Conservation (phyloP, 2,797 vertebrate species). For the Mormyrops attenuatus region DNA sequence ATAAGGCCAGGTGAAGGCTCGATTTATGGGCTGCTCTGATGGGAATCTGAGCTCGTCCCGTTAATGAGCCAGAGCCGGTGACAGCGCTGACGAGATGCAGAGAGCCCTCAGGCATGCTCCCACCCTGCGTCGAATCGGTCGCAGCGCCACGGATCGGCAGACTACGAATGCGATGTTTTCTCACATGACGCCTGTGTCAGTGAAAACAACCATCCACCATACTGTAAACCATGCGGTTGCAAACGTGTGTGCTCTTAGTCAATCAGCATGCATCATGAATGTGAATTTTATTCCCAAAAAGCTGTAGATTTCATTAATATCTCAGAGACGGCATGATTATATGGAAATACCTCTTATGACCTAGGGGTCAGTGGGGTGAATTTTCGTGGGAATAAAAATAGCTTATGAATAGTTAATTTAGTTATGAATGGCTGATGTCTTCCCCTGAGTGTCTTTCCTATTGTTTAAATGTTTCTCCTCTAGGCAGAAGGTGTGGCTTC, state of each 20-base stretch:
- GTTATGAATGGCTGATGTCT: not conserved
- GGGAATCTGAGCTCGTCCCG: not conserved
- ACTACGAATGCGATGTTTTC: not conserved
- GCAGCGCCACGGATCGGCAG: not conserved
- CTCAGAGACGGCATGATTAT: not conserved
- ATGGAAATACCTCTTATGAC: not conserved
- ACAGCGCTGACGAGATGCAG: not conserved
- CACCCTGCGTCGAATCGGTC: not conserved
- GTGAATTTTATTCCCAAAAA: not conserved
- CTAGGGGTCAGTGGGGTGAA: not conserved
- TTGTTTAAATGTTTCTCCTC: not conserved
- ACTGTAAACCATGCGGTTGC: not conserved
- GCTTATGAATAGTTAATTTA: conserved; percentile 9
- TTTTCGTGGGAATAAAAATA: not conserved
- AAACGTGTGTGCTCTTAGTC: not conserved
- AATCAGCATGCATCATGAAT: not conserved
- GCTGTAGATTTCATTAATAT: not conserved
- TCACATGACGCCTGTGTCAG: not conserved
- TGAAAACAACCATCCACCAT: not conserved
- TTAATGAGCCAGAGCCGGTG: not conserved
- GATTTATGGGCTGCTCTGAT: not conserved
- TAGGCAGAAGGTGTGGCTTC: not conserved
- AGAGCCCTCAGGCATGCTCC: not conserved
- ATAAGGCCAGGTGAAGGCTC: not conserved
- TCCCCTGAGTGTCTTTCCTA: not conserved